Conservation (phyloP, 1,140 invertebrate genomes). For the Epicauta chinensis region DNA sequence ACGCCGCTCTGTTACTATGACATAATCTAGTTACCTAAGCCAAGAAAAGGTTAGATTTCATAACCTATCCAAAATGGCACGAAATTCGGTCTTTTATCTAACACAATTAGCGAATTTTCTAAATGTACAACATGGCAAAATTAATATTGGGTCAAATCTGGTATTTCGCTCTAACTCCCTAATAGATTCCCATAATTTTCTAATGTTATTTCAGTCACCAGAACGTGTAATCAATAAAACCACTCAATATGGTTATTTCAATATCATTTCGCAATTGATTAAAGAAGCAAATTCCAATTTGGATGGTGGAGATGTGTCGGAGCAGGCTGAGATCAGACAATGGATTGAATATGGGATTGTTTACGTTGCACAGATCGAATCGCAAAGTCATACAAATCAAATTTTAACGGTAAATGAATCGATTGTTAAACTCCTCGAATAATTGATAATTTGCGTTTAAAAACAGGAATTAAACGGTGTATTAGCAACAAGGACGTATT, state of each 20-base stretch:
- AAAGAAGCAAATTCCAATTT: constrained; percentile 29
- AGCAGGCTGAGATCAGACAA: constrained; percentile 34
- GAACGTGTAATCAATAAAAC: constrained; percentile 13
- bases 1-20: too few relatives aligned
- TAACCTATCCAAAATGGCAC: constrained; percentile 6
- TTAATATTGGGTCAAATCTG: constrained; percentile 4
- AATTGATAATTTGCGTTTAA: not conserved
- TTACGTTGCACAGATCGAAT: constrained; percentile 20
- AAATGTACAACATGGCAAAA: constrained; percentile 17
- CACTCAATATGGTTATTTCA: constrained; percentile 18
- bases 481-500: constrained; percentile 48
- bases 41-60: too few relatives aligned
- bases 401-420: constrained; percentile 26
- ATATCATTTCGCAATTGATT: constrained; percentile 30
- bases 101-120: constrained; percentile 12
- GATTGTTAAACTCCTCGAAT: not conserved
- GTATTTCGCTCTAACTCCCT: not conserved
- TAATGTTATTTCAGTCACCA: constrained; percentile 13
- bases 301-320: constrained; percentile 18
- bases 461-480: constrained; percentile 48
- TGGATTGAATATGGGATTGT: constrained; percentile 38
- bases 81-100: constrained; percentile 2
- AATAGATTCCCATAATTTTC: not conserved
- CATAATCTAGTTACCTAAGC: too few relatives aligned
- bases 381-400: constrained; percentile 17